phyloP scores from a whole-genome alignment of 2,113 vertebrate species.

The Clarias gariepinus region DNA sequence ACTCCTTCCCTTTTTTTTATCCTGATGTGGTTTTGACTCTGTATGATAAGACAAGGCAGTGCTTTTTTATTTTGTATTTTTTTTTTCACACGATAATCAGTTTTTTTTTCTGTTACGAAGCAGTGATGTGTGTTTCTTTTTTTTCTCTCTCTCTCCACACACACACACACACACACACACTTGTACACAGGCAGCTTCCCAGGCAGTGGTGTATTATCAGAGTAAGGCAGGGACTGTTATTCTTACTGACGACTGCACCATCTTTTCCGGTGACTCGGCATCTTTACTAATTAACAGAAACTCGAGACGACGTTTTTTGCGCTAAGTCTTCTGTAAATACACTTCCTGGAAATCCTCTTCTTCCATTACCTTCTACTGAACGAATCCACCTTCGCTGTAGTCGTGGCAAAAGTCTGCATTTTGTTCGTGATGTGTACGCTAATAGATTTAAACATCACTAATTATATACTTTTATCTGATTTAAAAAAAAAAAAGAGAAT shows the following conservation, averaged over 20 bases:
- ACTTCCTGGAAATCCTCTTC: background rate
- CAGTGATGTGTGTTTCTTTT: background rate
- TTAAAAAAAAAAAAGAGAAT: background rate
- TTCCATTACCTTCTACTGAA: background rate
- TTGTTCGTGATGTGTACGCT: slow-evolving; percentile 20
- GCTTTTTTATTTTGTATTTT: background rate
- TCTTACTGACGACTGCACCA: background rate
- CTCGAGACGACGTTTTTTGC: background rate
- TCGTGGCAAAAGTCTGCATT: slow-evolving; percentile 2
- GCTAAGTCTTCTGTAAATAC: slow-evolving; percentile 15
- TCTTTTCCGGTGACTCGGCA: background rate
- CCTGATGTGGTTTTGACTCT: background rate
- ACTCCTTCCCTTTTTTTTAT: background rate
- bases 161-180: slow-evolving; percentile 12
- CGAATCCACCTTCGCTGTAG: background rate
- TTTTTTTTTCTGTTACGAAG: background rate
- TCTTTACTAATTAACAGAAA: background rate
- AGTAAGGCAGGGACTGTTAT: slow-evolving; percentile 27
- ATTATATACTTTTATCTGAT: slow-evolving; percentile 9
- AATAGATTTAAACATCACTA: slow-evolving; percentile 24
- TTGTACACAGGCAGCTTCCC: background rate
- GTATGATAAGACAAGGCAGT: background rate
- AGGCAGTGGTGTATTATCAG: background rate
- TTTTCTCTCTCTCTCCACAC: background rate
- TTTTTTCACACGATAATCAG: background rate